Percentiles rank a stretch among this genome's conserved stretches.
These are phyloP conservation scores for Myripristis murdjan DNA, from an alignment of 2,797 vertebrate genomes.

Conservation along the genomic window DNA sequence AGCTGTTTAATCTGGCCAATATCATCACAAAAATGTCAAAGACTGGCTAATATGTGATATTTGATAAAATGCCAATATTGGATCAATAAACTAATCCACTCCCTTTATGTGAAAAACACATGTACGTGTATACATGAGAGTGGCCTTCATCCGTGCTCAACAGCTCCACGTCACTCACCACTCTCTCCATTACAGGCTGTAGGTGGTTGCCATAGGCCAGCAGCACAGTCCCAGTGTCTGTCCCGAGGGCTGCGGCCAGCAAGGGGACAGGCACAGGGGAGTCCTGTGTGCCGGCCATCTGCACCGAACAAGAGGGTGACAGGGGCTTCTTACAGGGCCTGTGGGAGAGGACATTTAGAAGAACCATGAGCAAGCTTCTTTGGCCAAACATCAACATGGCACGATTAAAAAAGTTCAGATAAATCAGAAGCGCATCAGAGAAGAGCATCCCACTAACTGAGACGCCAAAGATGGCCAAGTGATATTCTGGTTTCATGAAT, in stretches of 20 bases:
- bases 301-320: slow-evolving; percentile 91
- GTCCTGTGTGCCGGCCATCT: slow-evolving; percentile 89
- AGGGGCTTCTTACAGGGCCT: slow-evolving; percentile 98
- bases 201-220: slow-evolving; percentile 94
- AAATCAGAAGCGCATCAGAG: too few relatives aligned
- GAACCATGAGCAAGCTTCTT: background rate
- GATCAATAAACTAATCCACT: too few relatives aligned
- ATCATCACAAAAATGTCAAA: too few relatives aligned
- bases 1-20: too few relatives aligned
- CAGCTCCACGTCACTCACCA: slow-evolving; percentile 83
- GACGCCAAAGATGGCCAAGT: too few relatives aligned
- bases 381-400: background rate
- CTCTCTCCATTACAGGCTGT: slow-evolving; percentile 93
- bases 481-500: too few relatives aligned
- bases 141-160: background rate
- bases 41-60: too few relatives aligned
- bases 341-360: slow-evolving; percentile 19
- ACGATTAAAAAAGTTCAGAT: background rate
- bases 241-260: slow-evolving; percentile 88
- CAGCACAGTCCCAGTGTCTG: slow-evolving; percentile 86
- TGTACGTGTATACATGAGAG: too few relatives aligned
- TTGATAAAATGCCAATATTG: too few relatives aligned
- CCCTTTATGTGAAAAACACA: too few relatives aligned
- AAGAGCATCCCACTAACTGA: too few relatives aligned
- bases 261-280: slow-evolving; percentile 91